Base-by-base conservation (phyloP, 2,113 vertebrate genomes). In the Brachyistius frenatus region DNA sequence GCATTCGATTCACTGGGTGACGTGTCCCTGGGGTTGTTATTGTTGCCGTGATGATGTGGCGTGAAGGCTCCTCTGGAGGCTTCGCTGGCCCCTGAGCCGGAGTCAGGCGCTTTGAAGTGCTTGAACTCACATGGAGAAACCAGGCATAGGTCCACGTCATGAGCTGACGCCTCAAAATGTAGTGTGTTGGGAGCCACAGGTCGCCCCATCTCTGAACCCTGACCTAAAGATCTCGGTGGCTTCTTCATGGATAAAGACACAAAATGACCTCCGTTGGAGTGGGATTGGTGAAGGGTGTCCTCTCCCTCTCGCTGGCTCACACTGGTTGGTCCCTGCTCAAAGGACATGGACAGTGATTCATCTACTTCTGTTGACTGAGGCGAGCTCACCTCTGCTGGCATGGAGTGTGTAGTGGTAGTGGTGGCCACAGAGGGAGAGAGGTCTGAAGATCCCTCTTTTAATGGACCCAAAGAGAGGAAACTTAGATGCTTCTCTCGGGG, bases 311-410 rank as follows among this genome's bases (percentile, higher is more conserved):
- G 93, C 88, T 78, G 95, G 89, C 86, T 96, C 89, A 56, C 93
- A 37, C 93, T 84, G 0, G 95, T 93, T 0, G 95, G 92, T 0
- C 95, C 96, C 83, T 98, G 97, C 93, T 99, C 97, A 0, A 98
- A 96, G 54, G 98, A 99, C 64, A 97, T 96, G 0, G 97, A 99
- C 2, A 99, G 92, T 0, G 97, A 99, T 78, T 99, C 96, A 0
- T 99, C 97, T 39, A 99, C 97, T 86, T 99, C 98, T 0, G 98
- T 99, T 67, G 97, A 99, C 81, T 98, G 98, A 0, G 97, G 98
- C 0, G 98, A 99, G n/a, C 97, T 96, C 73, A 98, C 96, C 86
- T 99, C 97, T 0, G 98, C 98, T 0, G 96, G 97, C 90, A 99
- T 91, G 0, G 97, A 99, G 83, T 93, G 92, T 11, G 92, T 93